Conservation (phyloP, 2,888 invertebrate species). For the Encarsia formosa region DNA sequence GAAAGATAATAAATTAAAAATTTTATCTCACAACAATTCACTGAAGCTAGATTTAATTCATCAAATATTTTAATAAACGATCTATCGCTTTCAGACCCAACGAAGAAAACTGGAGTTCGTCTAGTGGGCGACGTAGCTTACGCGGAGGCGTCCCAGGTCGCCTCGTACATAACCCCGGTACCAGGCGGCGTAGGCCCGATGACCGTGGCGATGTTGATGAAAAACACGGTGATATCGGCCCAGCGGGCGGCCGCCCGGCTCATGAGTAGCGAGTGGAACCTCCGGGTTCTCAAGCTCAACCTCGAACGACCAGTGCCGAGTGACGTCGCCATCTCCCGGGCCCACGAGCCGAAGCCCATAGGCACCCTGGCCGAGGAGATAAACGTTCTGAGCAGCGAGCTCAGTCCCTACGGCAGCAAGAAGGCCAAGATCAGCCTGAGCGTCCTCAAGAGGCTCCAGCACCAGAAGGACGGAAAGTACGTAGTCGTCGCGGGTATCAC, state of each 20-base stretch:
- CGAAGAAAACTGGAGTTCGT: constrained; percentile 74
- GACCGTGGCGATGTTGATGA: constrained; percentile 98
- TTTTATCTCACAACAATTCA: too few relatives aligned
- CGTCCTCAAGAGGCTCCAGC: constrained; percentile 70
- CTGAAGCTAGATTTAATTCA: too few relatives aligned
- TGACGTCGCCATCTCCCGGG: constrained; percentile 86
- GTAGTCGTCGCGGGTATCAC: constrained; percentile 96
- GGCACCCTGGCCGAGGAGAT: constrained; percentile 75
- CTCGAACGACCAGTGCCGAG: constrained; percentile 77
- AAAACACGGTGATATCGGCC: constrained; percentile 87
- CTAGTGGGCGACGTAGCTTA: constrained; percentile 95
- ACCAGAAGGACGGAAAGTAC: constrained; percentile 78
- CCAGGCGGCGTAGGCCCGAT: constrained; percentile 98
- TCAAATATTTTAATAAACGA: too few relatives aligned
- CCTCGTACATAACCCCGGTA: constrained; percentile 89
- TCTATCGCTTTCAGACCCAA: constrained; percentile 65
- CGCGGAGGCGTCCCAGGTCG: constrained; percentile 72
- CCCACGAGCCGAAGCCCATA: constrained; percentile 84
- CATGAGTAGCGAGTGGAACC: constrained; percentile 65
- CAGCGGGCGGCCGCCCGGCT: constrained; percentile 59
- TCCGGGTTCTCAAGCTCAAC: constrained; percentile 64
- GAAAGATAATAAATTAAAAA: too few relatives aligned
- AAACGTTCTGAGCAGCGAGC: constrained; percentile 73
- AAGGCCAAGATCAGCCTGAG: constrained; percentile 90
- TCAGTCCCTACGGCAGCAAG: constrained; percentile 85